Percentiles rank a stretch among this genome's conserved stretches.
phyloP scores from a whole-genome alignment of 2,113 vertebrate genomes.

The Lucifuga dentata region DNA sequence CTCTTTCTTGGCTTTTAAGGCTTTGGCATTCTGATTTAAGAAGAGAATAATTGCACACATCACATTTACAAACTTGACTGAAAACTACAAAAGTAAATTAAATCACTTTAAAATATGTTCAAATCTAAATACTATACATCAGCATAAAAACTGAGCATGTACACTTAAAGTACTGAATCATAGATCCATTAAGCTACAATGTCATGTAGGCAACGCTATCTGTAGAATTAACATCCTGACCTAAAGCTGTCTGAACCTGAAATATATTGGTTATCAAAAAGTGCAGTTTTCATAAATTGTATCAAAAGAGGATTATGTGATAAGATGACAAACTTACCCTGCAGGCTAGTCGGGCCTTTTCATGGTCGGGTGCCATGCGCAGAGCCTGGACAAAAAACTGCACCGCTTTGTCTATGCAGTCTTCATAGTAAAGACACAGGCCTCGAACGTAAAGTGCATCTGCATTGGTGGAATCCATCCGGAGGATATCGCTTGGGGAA shows the following conservation, averaged over 20 bases:
- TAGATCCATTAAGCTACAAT: too few species aligned
- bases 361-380: slow-evolving; percentile 95
- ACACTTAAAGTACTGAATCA: too few species aligned
- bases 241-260: too few species aligned
- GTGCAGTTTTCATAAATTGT: too few species aligned
- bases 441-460: slow-evolving; percentile 94
- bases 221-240: too few species aligned
- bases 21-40: slow-evolving; percentile 91
- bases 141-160: too few species aligned
- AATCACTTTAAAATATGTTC: too few species aligned
- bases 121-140: too few species aligned
- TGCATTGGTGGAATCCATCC: slow-evolving; percentile 94
- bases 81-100: too few species aligned
- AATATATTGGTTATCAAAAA: too few species aligned
- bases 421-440: slow-evolving; percentile 96
- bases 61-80: too few species aligned
- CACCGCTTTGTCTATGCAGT: slow-evolving; percentile 96
- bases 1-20: slow-evolving; percentile 96
- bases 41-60: slow-evolving; percentile 3
- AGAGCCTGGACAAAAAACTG: slow-evolving; percentile 97
- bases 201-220: too few species aligned
- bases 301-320: not conserved
- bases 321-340: slow-evolving; percentile 81
- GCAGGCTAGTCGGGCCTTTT: slow-evolving; percentile 94
- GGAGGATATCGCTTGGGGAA: slow-evolving; percentile 89